Base-by-base conservation (phyloP, 2,797 vertebrate genomes). In the Anas bernieri region DNA sequence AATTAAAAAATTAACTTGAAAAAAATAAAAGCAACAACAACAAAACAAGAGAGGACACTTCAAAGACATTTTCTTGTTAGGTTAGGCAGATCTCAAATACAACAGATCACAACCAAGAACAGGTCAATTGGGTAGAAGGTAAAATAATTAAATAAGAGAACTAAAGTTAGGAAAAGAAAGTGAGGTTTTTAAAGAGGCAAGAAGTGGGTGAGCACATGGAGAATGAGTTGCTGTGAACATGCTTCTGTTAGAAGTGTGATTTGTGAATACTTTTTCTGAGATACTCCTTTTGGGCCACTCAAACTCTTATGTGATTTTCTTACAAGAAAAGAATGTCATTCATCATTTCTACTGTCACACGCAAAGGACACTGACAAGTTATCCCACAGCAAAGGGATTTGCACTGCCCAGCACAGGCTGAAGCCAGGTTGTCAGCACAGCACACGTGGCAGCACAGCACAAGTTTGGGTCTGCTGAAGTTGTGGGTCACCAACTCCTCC, bases 271-370 rank as follows among this genome's bases (percentile, higher is more conserved):
- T 72, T 70, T 79, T 56, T 63, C 28, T 86, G 63, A 46, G 22
- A 22, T 63, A 39, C 22, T 58, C 9, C 1, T 0, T 55, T 41
- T 55, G 61, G 30, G 17, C 43, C 21, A 50, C 6, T 31, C 1
- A 1, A 68, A 46, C 8, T 28, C 39, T 30, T 66, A 16, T 8
- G 18, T 12, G 11, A 48, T 56, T 76, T 73, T 35, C 56, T 45
- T 52, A 52, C 5, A 64, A 37, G 43, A 66, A 64, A 64, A 50
- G 1, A 79, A 37, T 45, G 45, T 11, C 46, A 25, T 35, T 64
- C 11, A 28, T 67, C 9, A 46, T 46, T 67, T 41, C 43, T 37
- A 37, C 33, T 61, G 43, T 37, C 33, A 75, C 35, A 61, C n/a
- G 12, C 12, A 46, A 75, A 26, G 26, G 43, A 48, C 35, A 8